Base-by-base conservation (phyloP, 2,113 vertebrate genomes). In the Brachirus orientalis region DNA sequence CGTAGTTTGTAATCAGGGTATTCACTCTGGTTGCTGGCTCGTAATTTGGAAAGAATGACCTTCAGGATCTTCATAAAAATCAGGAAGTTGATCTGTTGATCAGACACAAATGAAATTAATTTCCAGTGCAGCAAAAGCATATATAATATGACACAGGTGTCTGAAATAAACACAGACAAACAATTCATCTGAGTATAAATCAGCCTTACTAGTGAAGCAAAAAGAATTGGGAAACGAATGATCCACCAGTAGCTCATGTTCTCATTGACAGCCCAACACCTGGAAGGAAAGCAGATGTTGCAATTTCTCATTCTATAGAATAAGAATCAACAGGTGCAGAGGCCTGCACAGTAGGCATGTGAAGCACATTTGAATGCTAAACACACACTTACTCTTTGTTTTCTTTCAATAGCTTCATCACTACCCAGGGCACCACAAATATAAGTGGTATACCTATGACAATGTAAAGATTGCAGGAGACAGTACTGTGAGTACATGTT, bases 171-270 rank as follows among this genome's bases (percentile, higher is more conserved):
- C 9, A 33, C 9, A 41, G 28, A n/a, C n/a, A n/a, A n/a, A n/a
- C n/a, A n/a, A n/a, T n/a, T n/a, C n/a, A n/a, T n/a, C n/a, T n/a
- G n/a, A n/a, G n/a, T n/a, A n/a, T n/a, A n/a, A n/a, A n/a, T n/a
- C 8, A 17, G 59, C 10, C 89, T 69, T 88, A 95, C 94, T 65
- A 94, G 47, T 16, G 94, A 93, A n/a, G 91, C 91, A 3, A 95
- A 91, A 54, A 95, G 90, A 76, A 95, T 93, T 9, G 94, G 95
- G 37, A 94, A 90, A 65, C 94, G 92, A 72, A 95, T 94, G 52
- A 95, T 95, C 95, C 95, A 95, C 95, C 95, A 95, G 80, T 95
- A 95, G 20, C 85, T 89, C 95, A 95, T 95, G 84, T 95, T 95
- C 61, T 93, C 92, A 0, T 95, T 95, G 47, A 94, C 69, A 0